Evolutionary conservation across 2,113 vertebrate genomes (phyloP), one percentile per base, ranked within the genome.

Genomic region (Cyphomyrus discorhynchus): DNA sequence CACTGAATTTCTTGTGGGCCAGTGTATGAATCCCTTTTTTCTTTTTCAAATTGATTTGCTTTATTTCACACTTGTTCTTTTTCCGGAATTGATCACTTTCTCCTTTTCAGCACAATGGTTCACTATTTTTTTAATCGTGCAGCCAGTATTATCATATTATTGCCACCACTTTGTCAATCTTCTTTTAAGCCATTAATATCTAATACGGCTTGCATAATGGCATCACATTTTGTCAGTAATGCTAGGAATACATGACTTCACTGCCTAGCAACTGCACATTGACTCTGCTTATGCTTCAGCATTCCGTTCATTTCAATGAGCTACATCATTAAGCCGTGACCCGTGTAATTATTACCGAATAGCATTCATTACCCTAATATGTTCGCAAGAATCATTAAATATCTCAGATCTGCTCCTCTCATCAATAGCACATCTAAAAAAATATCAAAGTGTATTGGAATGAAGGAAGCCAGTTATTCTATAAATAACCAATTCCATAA

Each of bases 271-370:
- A 47, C 45, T n/a, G 42, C 82, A n/a, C 35, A 19, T 3, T 42
- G 15, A 6, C 45, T 84, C 21, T 84, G 82, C 45, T 3, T 6
- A 19, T 21, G 42, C 42, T n/a, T 10, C 42, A 21, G 80, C 19
- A 46, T 83, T 45, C 21, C 80, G 5, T 83, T 47, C 42, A 46
- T 42, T 83, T 46, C 77, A 83, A 45, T 83, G 35, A n/a, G 9
- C 82, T 24, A n/a, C 21, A 45, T 47, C 45, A 84, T 46, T 84
- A 47, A 84, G 24, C 21, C 45, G 10, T 47, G 45, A 24, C 17
- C 82, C n/a, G 82, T 84, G 82, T 47, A 84, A 47, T 84, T 84
- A 84, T 84, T n/a, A 84, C 82, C 19, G 82, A 47, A 84, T 42
- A 84, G 42, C 82, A 84, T 47, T 42, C 82, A 84, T 84, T 84